Conservation (phyloP, 2,113 vertebrate species). For the Microcebus murinus region DNA sequence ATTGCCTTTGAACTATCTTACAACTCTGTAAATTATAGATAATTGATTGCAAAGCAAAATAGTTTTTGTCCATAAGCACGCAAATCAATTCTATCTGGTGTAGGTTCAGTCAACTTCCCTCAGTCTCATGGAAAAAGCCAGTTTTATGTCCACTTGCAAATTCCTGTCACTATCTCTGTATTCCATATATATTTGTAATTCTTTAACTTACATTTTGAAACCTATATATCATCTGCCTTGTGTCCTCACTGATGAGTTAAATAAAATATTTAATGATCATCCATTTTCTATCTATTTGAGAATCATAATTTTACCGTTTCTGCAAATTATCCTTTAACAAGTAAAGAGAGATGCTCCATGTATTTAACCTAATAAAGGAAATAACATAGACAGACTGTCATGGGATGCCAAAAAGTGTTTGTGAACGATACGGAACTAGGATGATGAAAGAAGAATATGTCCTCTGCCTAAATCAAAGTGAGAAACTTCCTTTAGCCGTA, state of each 20-base stretch:
- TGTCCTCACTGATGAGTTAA: not conserved
- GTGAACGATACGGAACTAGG: not conserved
- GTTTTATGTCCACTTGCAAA: not conserved
- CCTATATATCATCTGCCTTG: not conserved
- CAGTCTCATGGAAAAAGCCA: not conserved
- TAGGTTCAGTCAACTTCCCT: not conserved
- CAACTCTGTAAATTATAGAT: conserved; percentile 23
- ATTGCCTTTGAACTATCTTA: conserved; percentile 33
- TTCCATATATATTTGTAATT: not conserved
- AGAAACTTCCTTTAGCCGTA: not conserved
- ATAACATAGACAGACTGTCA: not conserved
- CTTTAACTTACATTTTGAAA: not conserved
- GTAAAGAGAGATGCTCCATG: not conserved
- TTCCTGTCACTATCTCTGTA: not conserved
- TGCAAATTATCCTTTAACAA: not conserved
- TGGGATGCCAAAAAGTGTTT: not conserved
- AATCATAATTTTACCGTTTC: conserved; percentile 1
- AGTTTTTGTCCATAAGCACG: not conserved
- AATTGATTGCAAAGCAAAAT: conserved; percentile 41
- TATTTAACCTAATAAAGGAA: not conserved
- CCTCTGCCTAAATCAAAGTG: not conserved
- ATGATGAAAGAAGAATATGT: not conserved
- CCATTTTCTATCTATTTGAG: not conserved
- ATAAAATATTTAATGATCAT: not conserved
- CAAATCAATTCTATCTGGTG: not conserved